Percentiles rank a stretch among this genome's conserved stretches.
Evolutionary conservation across 2,113 vertebrate species (phyloP).

Genomic region (Tachysurus fulvidraco): DNA sequence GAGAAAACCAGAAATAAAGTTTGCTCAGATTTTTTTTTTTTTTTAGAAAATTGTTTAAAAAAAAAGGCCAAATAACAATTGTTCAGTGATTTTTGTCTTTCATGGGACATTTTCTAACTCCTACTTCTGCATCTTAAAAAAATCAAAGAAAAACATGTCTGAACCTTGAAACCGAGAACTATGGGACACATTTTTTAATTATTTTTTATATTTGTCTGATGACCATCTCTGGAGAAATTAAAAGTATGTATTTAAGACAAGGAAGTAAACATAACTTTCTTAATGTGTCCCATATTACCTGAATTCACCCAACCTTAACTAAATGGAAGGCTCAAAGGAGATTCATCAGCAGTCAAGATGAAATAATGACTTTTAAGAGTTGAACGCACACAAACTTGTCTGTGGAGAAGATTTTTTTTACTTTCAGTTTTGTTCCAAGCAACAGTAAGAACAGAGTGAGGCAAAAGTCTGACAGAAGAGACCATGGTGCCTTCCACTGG

Average conservation of each 20-base stretch:
- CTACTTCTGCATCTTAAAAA: background rate
- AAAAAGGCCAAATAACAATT: background rate
- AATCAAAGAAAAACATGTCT: background rate
- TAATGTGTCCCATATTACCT: slow-evolving; percentile 30
- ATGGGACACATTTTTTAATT: background rate
- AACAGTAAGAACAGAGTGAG: background rate
- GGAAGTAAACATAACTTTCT: slow-evolving; percentile 14
- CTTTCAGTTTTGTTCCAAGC: background rate
- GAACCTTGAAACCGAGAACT: background rate
- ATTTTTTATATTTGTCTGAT: background rate
- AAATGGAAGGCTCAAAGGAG: background rate
- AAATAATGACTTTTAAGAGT: background rate
- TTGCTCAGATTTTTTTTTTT: background rate
- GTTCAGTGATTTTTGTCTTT: background rate
- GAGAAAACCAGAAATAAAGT: background rate
- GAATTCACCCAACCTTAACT: slow-evolving; percentile 25
- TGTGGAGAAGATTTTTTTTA: background rate
- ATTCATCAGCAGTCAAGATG: slow-evolving; percentile 6
- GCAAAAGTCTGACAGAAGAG: background rate
- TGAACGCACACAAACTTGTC: background rate
- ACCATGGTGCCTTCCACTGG: background rate
- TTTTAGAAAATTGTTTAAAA: background rate
- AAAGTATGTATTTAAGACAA: slow-evolving; percentile 21
- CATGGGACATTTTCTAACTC: background rate
- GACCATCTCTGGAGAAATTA: slow-evolving; percentile 16